These are phyloP conservation scores for Molorchus minor DNA, from an alignment of 2,888 invertebrate species.

Conservation along the genomic window DNA sequence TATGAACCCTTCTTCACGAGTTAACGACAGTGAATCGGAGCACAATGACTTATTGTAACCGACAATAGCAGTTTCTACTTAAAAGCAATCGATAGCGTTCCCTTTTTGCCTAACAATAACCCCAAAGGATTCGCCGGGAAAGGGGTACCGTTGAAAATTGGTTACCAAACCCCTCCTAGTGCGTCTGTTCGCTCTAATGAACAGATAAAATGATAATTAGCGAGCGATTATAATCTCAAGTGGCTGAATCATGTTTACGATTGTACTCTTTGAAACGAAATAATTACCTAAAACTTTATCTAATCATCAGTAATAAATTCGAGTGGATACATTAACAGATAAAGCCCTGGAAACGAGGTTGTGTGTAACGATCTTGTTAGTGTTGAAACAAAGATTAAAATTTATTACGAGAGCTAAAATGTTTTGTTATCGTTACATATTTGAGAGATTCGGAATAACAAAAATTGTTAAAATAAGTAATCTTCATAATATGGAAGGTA, in stretches of 20 bases:
- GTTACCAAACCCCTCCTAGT: slow-evolving; percentile 9
- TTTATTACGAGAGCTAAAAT: not conserved
- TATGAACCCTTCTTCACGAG: too few species aligned
- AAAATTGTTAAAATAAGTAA: too few species aligned
- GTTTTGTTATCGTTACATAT: not conserved
- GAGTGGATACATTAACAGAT: slow-evolving; percentile 4
- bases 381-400: not conserved
- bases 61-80: slow-evolving; percentile 11
- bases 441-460: too few species aligned
- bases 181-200: slow-evolving; percentile 27
- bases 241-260: slow-evolving; percentile 28
- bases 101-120: slow-evolving; percentile 8
- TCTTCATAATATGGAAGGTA: too few species aligned
- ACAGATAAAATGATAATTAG: slow-evolving; percentile 34
- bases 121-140: slow-evolving; percentile 10
- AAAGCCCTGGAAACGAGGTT: not conserved
- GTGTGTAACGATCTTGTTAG: not conserved
- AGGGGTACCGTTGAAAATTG: slow-evolving; percentile 12
- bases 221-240: slow-evolving; percentile 30
- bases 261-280: slow-evolving; percentile 28
- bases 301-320: slow-evolving; percentile 26
- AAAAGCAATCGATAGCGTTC: slow-evolving; percentile 6
- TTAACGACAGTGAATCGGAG: not conserved
- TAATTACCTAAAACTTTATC: slow-evolving; percentile 27
- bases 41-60: slow-evolving; percentile 8